Evolutionary conservation across 1,140 invertebrate genomes (phyloP), one percentile per base, ranked within the genome.

Genomic region (Paramacrobiotus metropolitanus): DNA sequence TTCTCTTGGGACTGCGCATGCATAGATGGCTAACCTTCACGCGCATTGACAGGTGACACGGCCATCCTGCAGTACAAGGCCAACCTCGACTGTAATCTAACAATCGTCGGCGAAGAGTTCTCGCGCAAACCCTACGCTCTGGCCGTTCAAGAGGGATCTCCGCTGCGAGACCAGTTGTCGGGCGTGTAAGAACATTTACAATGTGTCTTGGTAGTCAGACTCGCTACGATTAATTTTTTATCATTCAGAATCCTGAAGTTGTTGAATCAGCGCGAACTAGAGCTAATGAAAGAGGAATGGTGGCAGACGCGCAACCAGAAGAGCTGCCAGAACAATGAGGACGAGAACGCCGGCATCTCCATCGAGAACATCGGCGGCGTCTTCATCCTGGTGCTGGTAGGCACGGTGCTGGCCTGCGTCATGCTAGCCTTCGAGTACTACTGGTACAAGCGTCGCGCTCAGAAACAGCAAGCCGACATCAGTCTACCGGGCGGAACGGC

Each of bases 321-420:
- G 66, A 64, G 81, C 29, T 97, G 93, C 71, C 84, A 89, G 44
- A 84, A 86, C 67, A 78, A 83, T 45, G 86, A 91, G 62, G 85
- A 92, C 70, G 86, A 94, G 71, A 87, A 84, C 20, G 90, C 93
- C 67, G 91, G 92, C 34, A 97, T 97, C 67, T 91, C 87, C 62
- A 94, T 97, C 65, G 81, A 91, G 66, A 96, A 96, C 70, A 97
- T 96, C 64, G 89, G 92, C 44, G 92, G 92, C 0, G 91, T 96
- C 0, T 97, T 96, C 68, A 90, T 96, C 48, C 86, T 93, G 0
- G 92, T 94, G 65, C 88, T 93, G 66, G 86, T 90, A 59, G 90
- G 90, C 0, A 92, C 94, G 44, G 84, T 83, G 0, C 75, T 93
- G 67, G 87, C 91, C 9, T 87, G 89, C 66, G 73, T 94, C 29